Percentiles rank a stretch among this genome's conserved stretches.
phyloP scores from a whole-genome alignment of 2,113 vertebrate genomes.

The Mirza zaza region DNA sequence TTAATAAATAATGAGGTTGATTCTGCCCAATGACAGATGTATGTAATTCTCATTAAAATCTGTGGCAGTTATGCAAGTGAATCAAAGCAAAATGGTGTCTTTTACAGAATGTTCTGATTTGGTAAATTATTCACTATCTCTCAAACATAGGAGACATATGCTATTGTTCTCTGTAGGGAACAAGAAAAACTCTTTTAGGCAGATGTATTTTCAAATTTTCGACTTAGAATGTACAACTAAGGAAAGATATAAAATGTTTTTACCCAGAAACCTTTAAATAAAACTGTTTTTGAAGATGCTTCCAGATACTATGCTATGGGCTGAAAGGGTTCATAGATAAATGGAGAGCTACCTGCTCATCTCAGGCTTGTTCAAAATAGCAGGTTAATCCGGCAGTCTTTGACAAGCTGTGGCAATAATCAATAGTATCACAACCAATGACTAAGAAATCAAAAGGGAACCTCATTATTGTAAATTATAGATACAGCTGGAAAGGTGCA shows the following conservation, averaged over 20 bases:
- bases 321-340: not conserved
- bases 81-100: slow-evolving; percentile 68
- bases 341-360: not conserved
- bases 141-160: slow-evolving; percentile 54
- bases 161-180: slow-evolving; percentile 57
- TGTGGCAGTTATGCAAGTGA: slow-evolving; percentile 64
- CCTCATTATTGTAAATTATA: not conserved
- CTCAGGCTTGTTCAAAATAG: not conserved
- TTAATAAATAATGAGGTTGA: slow-evolving; percentile 76
- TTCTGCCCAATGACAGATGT: slow-evolving; percentile 73
- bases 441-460: not conserved
- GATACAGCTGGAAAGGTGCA: not conserved
- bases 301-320: not conserved
- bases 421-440: not conserved
- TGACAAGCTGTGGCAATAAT: not conserved
- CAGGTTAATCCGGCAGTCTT: not conserved
- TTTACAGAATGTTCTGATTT: slow-evolving; percentile 72
- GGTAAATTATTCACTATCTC: slow-evolving; percentile 68
- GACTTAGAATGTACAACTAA: not conserved
- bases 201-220: slow-evolving; percentile 26
- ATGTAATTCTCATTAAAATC: slow-evolving; percentile 72
- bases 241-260: not conserved
- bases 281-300: not conserved
- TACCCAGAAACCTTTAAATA: not conserved
- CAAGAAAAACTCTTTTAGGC: slow-evolving; percentile 15